A percentile compares a stretch with the other conserved stretches of the same genome.
phyloP scores from a whole-genome alignment of 2,888 invertebrate genomes.

The Campoletis raptor region DNA sequence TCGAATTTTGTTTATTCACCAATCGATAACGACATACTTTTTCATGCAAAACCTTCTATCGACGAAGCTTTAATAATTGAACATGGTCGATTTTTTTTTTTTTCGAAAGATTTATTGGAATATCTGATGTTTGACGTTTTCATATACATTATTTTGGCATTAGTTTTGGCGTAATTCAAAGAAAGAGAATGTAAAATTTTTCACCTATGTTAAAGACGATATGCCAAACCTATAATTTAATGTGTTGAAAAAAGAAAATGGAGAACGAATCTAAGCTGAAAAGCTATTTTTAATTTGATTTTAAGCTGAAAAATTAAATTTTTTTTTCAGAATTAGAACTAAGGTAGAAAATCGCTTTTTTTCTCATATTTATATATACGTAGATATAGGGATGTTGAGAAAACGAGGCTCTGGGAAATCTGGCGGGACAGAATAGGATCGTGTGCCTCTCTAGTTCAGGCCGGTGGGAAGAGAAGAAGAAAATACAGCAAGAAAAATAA shows the following conservation, averaged over 20 bases:
- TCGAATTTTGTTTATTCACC: not conserved
- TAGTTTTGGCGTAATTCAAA: too few species aligned
- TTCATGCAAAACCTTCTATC: too few species aligned
- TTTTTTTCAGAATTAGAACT: not conserved
- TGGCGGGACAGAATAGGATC: slow-evolving; percentile 63
- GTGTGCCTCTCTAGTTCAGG: slow-evolving; percentile 41
- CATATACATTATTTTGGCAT: too few species aligned
- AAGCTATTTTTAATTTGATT: not conserved
- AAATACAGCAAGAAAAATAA: slow-evolving; percentile 66
- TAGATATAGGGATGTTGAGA: slow-evolving; percentile 31
- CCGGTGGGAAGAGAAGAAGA: slow-evolving; percentile 44
- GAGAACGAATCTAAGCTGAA: not conserved
- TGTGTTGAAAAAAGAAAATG: not conserved
- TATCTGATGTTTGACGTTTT: too few species aligned
- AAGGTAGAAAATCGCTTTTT: slow-evolving; percentile 21
- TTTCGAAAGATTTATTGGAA: too few species aligned
- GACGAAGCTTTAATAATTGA: too few species aligned
- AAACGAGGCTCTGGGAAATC: slow-evolving; percentile 68
- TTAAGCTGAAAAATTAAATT: not conserved
- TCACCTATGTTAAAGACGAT: too few species aligned
- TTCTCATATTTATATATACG: slow-evolving; percentile 15
- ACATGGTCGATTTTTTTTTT: too few species aligned
- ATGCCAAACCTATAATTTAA: too few species aligned
- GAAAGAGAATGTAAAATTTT: too few species aligned
- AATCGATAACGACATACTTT: not conserved